phyloP scores from a whole-genome alignment of 37 sponge, comb jelly and placozoan species.

The Theonella swinhoei region DNA sequence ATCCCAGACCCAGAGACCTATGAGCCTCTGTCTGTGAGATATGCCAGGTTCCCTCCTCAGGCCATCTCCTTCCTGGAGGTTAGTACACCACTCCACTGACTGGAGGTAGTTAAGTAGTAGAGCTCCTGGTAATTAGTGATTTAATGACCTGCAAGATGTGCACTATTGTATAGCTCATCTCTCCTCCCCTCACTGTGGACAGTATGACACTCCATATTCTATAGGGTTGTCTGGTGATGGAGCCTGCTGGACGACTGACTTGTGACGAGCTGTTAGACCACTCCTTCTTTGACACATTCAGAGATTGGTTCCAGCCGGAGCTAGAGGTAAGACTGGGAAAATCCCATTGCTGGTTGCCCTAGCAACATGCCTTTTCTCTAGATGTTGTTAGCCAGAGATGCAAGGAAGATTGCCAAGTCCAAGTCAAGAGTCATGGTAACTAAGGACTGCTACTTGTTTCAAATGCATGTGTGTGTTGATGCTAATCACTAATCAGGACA shows the following conservation, averaged over 20 bases:
- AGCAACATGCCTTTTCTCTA: background rate
- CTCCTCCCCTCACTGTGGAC: background rate
- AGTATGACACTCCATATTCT: background rate
- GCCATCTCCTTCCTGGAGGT: conserved; percentile 87
- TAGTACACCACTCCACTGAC: background rate
- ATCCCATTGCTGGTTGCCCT: background rate
- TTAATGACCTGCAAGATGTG: too few relatives aligned
- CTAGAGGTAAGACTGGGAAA: conserved; percentile 59
- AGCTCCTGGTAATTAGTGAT: too few relatives aligned
- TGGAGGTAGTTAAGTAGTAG: background rate
- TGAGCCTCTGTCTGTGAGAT: conserved; percentile 79
- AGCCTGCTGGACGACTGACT: conserved; percentile 83
- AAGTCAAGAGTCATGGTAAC: conserved; percentile 57
- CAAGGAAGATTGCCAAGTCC: conserved; percentile 77
- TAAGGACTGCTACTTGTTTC: background rate
- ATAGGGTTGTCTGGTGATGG: conserved; percentile 88
- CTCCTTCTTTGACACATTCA: conserved; percentile 87
- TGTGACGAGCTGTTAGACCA: conserved; percentile 95
- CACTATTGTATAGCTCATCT: background rate
- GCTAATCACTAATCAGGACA: too few relatives aligned
- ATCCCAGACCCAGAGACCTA: conserved; percentile 80
- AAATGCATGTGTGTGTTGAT: too few relatives aligned
- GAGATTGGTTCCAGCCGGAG: conserved; percentile 95
- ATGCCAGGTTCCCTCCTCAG: conserved; percentile 53
- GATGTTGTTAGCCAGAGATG: conserved; percentile 71